Evolutionary conservation across 2,113 vertebrate species (phyloP), one percentile per base, ranked within the genome.

Genomic region (Gymnocephalus cernua): DNA sequence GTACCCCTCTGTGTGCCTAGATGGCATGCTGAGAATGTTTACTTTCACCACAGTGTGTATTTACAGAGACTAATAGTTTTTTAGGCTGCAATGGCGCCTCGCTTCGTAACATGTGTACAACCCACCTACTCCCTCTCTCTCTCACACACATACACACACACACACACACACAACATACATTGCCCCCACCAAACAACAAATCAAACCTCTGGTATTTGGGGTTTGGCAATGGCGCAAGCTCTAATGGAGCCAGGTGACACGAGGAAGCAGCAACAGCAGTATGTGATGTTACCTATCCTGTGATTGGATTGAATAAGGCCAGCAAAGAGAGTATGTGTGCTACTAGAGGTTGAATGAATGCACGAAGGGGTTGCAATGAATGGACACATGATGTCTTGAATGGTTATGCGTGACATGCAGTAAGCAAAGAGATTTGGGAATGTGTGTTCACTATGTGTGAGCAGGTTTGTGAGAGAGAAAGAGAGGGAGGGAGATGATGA

Each of bases 11-110:
- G 88, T 92, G 92, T 77, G 88, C 89, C 86, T 89, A 83, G 87
- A 91, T 93, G 93, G 94, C 91, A 94, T 94, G 93, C 91, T 91
- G 88, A 91, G 91, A 94, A 93, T 93, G 92, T 94, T 93, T 93
- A 93, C 92, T 91, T 93, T 94, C 88, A 61, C 93, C 93, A 93
- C 91, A 93, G 91, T 93, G 88, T 92, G 92, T 94, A 93, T 94
- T 94, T 94, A 94, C 92, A 92, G 90, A 94, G 92, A 89, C 91
- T 94, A 94, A 94, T 93, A 94, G 94, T 93, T 94, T 93, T 93
- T 90, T 92, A 93, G 93, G 91, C 92, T 82, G 91, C 87, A 91
- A 93, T 92, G 93, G 94, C 91, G 89, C 92, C 92, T 92, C 65
- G 74, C 93, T 93, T 87, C 67, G 84, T 89, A 90, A 93, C 90